phyloP scores from a whole-genome alignment of 1,140 invertebrate species.

The Drosophila orena region DNA sequence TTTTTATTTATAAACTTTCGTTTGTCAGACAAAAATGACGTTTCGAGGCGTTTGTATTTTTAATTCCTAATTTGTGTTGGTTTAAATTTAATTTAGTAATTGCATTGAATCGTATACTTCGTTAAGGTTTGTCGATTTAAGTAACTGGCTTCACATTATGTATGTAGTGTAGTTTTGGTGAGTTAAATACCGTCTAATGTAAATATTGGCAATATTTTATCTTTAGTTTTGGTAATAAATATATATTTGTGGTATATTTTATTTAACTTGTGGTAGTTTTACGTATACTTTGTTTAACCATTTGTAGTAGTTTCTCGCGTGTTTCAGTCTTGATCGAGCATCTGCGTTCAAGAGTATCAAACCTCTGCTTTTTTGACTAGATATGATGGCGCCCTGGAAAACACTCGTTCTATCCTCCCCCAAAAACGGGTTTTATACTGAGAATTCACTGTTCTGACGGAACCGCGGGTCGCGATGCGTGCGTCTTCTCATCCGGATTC shows the following conservation, averaged over 20 bases:
- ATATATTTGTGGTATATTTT: slow-evolving; percentile 54
- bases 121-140: slow-evolving; percentile 67
- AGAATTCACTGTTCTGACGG: slow-evolving; percentile 32
- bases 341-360: slow-evolving; percentile 31
- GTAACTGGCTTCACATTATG: slow-evolving; percentile 55
- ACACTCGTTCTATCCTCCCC: slow-evolving; percentile 6
- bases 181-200: slow-evolving; percentile 75
- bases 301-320: slow-evolving; percentile 51
- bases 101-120: slow-evolving; percentile 84
- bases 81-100: slow-evolving; percentile 78
- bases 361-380: slow-evolving; percentile 40
- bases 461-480: slow-evolving; percentile 45
- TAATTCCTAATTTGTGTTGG: slow-evolving; percentile 1
- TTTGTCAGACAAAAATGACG: slow-evolving; percentile 65
- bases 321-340: slow-evolving; percentile 74
- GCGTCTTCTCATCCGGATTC: slow-evolving; percentile 72
- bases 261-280: slow-evolving; percentile 61
- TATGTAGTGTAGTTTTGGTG: slow-evolving; percentile 61
- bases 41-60: slow-evolving; percentile 46
- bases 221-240: slow-evolving; percentile 63
- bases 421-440: slow-evolving; percentile 41
- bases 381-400: slow-evolving; percentile 41
- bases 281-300: slow-evolving; percentile 84
- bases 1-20: slow-evolving; percentile 46
- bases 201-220: slow-evolving; percentile 56